Percentiles rank a stretch among this genome's conserved stretches.
Evolutionary conservation across 1,140 invertebrate species (phyloP).

Genomic region (Pinna nobilis): DNA sequence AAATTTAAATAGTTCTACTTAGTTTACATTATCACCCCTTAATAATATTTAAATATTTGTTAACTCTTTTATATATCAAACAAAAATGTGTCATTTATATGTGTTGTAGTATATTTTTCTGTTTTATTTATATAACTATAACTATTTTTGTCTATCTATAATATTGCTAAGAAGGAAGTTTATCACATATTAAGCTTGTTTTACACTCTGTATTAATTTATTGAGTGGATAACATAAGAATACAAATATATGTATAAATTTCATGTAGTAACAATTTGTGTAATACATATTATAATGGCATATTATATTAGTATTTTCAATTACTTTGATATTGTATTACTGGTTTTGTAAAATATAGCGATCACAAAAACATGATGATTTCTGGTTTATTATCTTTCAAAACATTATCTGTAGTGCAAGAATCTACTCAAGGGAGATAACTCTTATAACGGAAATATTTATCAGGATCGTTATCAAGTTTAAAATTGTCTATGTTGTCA

Average conservation of each 20-base stretch:
- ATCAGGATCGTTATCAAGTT: no score
- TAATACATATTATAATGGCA: not conserved
- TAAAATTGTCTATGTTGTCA: no score
- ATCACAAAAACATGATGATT: not conserved
- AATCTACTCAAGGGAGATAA: constrained; percentile 31
- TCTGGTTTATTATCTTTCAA: not conserved
- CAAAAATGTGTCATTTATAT: no score
- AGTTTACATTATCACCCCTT: not conserved
- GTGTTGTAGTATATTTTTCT: no score
- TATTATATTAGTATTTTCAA: not conserved
- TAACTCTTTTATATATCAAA: no score
- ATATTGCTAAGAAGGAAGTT: no score
- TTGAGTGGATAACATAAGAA: no score
- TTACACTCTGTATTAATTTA: no score
- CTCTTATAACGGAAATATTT: not conserved
- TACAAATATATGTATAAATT: not conserved
- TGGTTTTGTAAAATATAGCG: no score
- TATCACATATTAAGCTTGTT: no score
- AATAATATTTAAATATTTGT: not conserved
- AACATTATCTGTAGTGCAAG: not conserved
- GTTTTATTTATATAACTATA: no score
- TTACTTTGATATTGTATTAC: not conserved
- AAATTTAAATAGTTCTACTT: not conserved
- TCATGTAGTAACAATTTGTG: not conserved
- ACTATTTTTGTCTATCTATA: no score